Evolutionary conservation across 2,113 vertebrate species (phyloP), one percentile per base, ranked within the genome.

Genomic region (Catagonus wagneri): DNA sequence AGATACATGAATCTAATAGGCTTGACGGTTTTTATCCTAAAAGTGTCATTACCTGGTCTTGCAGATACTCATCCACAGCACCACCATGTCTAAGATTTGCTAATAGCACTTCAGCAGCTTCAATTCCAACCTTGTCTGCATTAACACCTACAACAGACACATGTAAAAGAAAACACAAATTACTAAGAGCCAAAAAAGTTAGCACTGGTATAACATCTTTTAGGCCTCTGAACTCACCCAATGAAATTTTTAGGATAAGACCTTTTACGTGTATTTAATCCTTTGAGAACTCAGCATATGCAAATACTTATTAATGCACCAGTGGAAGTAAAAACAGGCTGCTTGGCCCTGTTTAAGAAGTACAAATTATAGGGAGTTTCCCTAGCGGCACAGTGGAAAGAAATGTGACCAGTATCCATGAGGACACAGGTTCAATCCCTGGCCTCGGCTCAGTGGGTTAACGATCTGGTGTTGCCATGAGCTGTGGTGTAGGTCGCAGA

Each of bases 11-110:
- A 68, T 58, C n/a, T 54, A 54, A 44, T 1, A 87, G 36, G 25
- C 7, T 29, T 9, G 2, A 74, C 25, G 36, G 20, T 6, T 58
- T 90, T 32, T 32, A 52, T 60, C 23, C 65, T 32, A 10, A 7
- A 34, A n/a, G 39, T 14, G n/a, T 19, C 54, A 25, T 98, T 98
- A 99, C 99, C 98, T 99, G 99, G 93, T 99, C 99, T 98, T 99
- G 99, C 68, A 99, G 98, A 97, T 99, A 99, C 93, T 99, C 99
- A 44, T 99, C 99, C 96, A 99, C 99, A 58, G 99, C 99, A 95
- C 99, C 99, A 52, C 99, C 99, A 92, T 99, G 99, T 97, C 99
- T 98, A 90, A 99, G 99, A 97, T 99, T 99, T 93, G 98, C 99
- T 76, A 99, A 98, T 32, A 99, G 98, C 98, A 99, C 99, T 97